phyloP scores from a whole-genome alignment of 2,888 invertebrate genomes.

The Cryptus viduatorius region DNA sequence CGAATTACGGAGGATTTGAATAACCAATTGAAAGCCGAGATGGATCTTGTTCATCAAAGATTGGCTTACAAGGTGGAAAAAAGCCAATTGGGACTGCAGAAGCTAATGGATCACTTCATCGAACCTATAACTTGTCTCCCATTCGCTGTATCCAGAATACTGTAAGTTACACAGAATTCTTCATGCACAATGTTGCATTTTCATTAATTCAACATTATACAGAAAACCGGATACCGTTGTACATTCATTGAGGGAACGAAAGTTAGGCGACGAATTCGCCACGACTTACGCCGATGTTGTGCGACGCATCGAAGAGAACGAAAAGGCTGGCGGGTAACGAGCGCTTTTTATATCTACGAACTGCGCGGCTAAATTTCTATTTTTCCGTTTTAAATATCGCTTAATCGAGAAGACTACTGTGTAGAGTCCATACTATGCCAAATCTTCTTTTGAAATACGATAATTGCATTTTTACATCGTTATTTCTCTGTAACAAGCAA shows the following conservation, averaged over 20 bases:
- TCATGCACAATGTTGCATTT: background rate
- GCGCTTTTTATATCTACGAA: background rate
- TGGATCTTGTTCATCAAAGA: constrained; percentile 88
- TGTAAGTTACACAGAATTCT: constrained; percentile 72
- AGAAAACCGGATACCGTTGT: constrained; percentile 83
- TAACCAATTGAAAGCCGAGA: constrained; percentile 87
- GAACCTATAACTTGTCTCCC: constrained; percentile 86
- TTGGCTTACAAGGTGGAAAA: constrained; percentile 90
- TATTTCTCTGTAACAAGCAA: constrained; percentile 59
- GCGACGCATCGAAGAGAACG: constrained; percentile 87
- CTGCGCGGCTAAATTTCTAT: background rate
- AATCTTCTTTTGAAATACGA: no score
- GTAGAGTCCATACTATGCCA: no score
- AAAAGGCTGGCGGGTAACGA: constrained; percentile 86
- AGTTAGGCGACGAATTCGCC: constrained; percentile 87
- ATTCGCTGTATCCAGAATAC: constrained; percentile 80
- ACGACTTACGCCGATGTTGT: constrained; percentile 87
- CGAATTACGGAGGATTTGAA: constrained; percentile 89
- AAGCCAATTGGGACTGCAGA: constrained; percentile 88
- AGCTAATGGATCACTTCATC: constrained; percentile 89
- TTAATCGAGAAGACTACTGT: no score
- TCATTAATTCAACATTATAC: constrained; percentile 6
- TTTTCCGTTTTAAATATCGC: background rate
- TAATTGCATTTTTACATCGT: background rate
- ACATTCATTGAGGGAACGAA: constrained; percentile 88